Conservation (phyloP, 2,113 vertebrate genomes). For the Cichladusa arquata region DNA sequence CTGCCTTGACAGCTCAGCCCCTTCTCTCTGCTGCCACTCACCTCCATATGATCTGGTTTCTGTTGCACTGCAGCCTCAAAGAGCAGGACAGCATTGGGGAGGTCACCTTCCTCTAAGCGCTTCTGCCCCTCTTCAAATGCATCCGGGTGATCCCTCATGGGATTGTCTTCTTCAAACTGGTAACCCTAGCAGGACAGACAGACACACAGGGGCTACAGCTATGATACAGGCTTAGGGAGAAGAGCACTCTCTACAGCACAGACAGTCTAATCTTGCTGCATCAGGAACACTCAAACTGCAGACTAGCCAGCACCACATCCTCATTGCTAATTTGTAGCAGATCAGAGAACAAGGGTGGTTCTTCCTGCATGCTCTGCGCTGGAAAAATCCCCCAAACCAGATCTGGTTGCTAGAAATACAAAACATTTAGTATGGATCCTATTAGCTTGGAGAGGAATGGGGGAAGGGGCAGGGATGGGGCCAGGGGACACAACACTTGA, state of each 20-base stretch:
- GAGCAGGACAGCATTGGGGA: conserved; percentile 91
- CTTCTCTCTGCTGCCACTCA: conserved; percentile 54
- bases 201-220: not conserved
- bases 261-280: not conserved
- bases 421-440: not conserved
- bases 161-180: conserved; percentile 97
- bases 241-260: not conserved
- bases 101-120: conserved; percentile 89
- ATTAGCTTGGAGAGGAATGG: rapidly evolving
- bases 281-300: not conserved
- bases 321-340: not conserved
- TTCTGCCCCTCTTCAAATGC: conserved; percentile 89
- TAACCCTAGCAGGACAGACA: conserved; percentile 80
- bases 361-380: not conserved
- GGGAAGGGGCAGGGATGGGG: not conserved
- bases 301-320: not conserved
- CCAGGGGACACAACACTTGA: not conserved
- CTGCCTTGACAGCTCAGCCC: not conserved
- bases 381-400: not conserved
- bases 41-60: conserved; percentile 92
- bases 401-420: not conserved
- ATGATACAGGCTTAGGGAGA: not conserved
- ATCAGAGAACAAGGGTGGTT: not conserved
- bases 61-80: conserved; percentile 94
- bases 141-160: conserved; percentile 87